These are phyloP conservation scores for Upupa epops DNA, from an alignment of 2,113 vertebrate genomes.

Conservation along the genomic window DNA sequence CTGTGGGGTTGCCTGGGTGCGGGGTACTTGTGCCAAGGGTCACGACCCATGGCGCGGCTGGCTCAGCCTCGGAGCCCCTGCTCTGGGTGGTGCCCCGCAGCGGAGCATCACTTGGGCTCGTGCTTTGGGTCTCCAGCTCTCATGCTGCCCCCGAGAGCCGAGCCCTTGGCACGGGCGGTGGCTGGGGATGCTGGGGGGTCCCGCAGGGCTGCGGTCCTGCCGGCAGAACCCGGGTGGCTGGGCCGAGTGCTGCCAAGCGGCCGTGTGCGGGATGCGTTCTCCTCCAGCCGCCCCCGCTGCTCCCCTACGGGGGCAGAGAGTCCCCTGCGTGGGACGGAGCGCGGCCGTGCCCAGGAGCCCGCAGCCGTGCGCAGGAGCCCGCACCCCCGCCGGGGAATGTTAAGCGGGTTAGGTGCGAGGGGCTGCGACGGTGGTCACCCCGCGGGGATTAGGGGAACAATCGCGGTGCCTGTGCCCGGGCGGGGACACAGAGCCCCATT, in stretches of 20 bases:
- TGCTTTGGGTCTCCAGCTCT: not conserved
- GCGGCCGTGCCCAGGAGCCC: no score
- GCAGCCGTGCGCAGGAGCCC: constrained; percentile 36
- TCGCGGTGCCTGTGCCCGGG: constrained; percentile 75
- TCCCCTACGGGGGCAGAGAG: not conserved
- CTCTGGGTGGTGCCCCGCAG: not conserved
- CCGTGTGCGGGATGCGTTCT: not conserved
- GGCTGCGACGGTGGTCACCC: constrained; percentile 80
- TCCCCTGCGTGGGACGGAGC: no score
- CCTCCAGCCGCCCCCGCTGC: not conserved
- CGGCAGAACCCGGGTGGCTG: fast-evolving
- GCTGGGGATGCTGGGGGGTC: fast-evolving
- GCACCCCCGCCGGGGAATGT: constrained; percentile 77
- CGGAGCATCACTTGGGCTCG: fast-evolving
- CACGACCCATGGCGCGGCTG: not conserved
- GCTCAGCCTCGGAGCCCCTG: not conserved
- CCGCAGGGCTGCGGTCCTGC: not conserved
- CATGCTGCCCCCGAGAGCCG: not conserved
- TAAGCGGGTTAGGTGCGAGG: constrained; percentile 81
- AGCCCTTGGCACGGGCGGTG: fast-evolving
- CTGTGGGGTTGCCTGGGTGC: fast-evolving
- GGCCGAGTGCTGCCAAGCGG: fast-evolving
- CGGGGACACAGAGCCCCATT: constrained; percentile 85
- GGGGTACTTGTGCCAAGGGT: no score
- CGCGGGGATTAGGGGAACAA: constrained; percentile 86